These are phyloP conservation scores for Telmatochromis brachygnathus DNA, from an alignment of 2,113 vertebrate genomes.

Conservation along the genomic window DNA sequence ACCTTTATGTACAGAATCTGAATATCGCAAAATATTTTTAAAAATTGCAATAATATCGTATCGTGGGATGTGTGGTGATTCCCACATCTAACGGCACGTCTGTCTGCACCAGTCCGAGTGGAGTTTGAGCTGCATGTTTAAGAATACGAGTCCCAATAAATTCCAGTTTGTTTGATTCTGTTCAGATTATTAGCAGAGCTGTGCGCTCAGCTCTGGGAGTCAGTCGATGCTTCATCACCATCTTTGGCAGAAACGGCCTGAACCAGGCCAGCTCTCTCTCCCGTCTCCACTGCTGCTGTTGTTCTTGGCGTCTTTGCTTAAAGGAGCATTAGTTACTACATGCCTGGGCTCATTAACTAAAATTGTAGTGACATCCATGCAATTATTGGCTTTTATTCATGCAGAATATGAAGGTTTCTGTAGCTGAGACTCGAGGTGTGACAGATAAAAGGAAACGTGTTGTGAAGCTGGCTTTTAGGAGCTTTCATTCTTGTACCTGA, in stretches of 20 bases:
- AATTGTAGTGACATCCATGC: neutral
- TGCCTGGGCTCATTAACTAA: neutral
- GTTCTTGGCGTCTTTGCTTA: neutral
- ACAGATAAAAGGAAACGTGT: neutral
- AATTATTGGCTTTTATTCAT: neutral
- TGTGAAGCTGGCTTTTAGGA: neutral
- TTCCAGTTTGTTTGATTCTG: neutral
- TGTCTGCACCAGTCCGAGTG: neutral
- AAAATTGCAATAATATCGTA: too few species aligned
- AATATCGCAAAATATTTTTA: accelerated
- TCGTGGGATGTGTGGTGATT: accelerated
- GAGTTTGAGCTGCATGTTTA: neutral
- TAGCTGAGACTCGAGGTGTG: neutral
- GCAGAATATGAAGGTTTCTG: neutral
- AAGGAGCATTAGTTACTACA: neutral
- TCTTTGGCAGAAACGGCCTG: neutral
- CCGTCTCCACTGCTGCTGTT: neutral
- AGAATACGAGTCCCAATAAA: accelerated
- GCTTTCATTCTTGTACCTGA: neutral
- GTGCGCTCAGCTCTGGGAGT: neutral
- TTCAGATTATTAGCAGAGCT: neutral
- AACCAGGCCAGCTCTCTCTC: neutral
- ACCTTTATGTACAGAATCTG: too few species aligned
- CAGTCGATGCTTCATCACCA: neutral
- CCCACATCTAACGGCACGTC: neutral